These are phyloP conservation scores for Xiphophorus couchianus DNA, from an alignment of 2,113 vertebrate genomes.

Conservation along the genomic window DNA sequence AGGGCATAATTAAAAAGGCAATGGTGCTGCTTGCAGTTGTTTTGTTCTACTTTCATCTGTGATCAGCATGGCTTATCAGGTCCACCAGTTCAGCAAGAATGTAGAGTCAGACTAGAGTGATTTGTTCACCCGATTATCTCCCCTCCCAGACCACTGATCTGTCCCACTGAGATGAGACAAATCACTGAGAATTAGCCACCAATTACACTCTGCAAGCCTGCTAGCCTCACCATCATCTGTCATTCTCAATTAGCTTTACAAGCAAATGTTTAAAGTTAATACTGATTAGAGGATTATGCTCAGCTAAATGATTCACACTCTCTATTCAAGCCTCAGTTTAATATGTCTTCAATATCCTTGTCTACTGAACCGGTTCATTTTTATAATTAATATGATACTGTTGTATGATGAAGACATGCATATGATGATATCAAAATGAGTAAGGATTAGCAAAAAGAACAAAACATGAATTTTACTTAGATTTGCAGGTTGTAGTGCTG, in stretches of 20 bases:
- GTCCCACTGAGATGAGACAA: conserved; percentile 67
- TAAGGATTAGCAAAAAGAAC: not conserved
- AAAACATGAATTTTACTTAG: not conserved
- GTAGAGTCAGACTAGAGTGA: conserved; percentile 55
- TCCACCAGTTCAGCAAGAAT: conserved; percentile 48
- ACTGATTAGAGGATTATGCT: conserved; percentile 64
- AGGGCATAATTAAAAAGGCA: conserved; percentile 5
- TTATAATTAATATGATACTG: conserved; percentile 41
- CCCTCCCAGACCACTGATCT: conserved; percentile 60
- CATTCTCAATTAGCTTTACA: conserved; percentile 64
- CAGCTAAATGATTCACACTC: conserved; percentile 43
- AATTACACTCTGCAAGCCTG: conserved; percentile 60
- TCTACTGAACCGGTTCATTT: conserved; percentile 19
- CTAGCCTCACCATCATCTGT: conserved; percentile 60
- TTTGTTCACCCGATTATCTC: conserved; percentile 74
- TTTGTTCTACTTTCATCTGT: conserved; percentile 29
- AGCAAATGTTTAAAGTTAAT: conserved; percentile 70
- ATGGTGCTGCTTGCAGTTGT: conserved; percentile 14
- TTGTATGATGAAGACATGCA: not conserved
- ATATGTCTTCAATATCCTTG: conserved; percentile 23
- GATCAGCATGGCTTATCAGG: conserved; percentile 49
- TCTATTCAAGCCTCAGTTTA: conserved; percentile 28
- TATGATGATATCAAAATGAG: conserved; percentile 11
- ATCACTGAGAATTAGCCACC: conserved; percentile 72
- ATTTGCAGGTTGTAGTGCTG: not conserved